phyloP scores from a whole-genome alignment of 2,888 invertebrate genomes.

The Carcina quercana region DNA sequence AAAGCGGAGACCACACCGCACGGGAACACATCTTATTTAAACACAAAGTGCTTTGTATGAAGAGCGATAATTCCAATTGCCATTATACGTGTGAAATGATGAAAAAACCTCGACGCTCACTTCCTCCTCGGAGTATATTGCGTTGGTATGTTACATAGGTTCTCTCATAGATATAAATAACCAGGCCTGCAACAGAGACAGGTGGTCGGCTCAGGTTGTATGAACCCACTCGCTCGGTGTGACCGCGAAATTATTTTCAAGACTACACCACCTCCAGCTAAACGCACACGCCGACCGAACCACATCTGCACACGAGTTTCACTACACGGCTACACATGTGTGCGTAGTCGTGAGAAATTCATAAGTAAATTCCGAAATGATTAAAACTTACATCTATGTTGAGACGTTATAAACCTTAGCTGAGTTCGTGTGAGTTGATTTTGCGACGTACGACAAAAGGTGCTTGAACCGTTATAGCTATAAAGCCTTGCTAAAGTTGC shows the following conservation, averaged over 20 bases:
- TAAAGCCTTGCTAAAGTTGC: conserved; percentile 63
- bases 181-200: conserved; percentile 60
- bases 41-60: too few species aligned
- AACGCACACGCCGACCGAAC: conserved; percentile 33
- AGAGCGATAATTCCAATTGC: too few species aligned
- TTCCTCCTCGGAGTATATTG: conserved; percentile 21
- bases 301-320: conserved; percentile 54
- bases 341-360: conserved; percentile 72
- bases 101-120: too few species aligned
- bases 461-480: conserved; percentile 39
- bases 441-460: conserved; percentile 24
- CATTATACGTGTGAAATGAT: too few species aligned
- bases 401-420: too few species aligned
- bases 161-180: conserved; percentile 69
- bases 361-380: conserved; percentile 37
- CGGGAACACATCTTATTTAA: not conserved
- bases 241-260: conserved; percentile 76
- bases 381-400: conserved; percentile 19
- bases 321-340: conserved; percentile 54
- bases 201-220: conserved; percentile 69
- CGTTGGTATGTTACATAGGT: conserved; percentile 50
- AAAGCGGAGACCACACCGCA: too few species aligned
- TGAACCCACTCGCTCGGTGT: conserved; percentile 67
- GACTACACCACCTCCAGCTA: conserved; percentile 66
- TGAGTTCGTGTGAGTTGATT: too few species aligned